phyloP scores from a whole-genome alignment of 2,797 vertebrate genomes.

The Perodicticus potto region DNA sequence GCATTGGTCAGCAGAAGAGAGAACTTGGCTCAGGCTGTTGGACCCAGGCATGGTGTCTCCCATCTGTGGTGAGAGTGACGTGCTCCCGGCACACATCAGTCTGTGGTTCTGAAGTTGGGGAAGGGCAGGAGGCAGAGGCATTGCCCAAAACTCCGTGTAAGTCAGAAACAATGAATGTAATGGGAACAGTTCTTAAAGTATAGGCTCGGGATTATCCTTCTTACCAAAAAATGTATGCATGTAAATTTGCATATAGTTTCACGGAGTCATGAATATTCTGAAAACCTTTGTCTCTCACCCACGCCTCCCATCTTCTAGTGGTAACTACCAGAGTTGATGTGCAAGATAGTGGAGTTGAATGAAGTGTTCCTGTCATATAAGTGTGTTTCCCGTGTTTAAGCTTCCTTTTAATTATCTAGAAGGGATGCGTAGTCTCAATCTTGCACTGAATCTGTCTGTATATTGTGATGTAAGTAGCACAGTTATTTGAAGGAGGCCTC shows the following conservation, averaged over 20 bases:
- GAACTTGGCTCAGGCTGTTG: neutral
- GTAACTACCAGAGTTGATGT: neutral
- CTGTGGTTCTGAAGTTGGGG: neutral
- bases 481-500: neutral
- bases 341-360: neutral
- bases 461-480: neutral
- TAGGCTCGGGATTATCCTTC: neutral
- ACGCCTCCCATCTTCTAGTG: neutral
- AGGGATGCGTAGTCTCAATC: neutral
- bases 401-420: neutral
- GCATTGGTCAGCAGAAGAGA: constrained; percentile 34
- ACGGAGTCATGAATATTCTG: neutral
- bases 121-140: neutral
- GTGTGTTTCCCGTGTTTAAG: neutral
- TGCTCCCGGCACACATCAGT: neutral
- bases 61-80: neutral
- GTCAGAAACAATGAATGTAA: neutral
- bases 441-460: neutral
- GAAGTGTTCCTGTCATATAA: neutral
- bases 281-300: neutral
- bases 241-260: neutral
- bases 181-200: neutral
- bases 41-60: neutral
- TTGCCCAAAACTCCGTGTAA: neutral
- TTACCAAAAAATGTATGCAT: neutral